Percentiles rank a stretch among this genome's conserved stretches.
These are phyloP conservation scores for Tetragonula carbonaria DNA, from an alignment of 2,888 invertebrate genomes.

Conservation along the genomic window DNA sequence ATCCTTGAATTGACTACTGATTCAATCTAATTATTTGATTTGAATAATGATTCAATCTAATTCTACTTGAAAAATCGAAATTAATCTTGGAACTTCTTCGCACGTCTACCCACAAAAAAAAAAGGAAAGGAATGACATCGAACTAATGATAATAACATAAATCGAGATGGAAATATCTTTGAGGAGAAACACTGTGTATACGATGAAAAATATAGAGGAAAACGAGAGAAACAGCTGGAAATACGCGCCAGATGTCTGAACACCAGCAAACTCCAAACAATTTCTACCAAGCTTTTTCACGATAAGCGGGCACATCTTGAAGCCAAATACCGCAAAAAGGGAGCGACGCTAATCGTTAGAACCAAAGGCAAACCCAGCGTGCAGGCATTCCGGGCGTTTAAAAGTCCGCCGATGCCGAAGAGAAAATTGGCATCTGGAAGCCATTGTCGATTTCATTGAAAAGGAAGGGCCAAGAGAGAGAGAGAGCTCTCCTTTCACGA, in stretches of 20 bases:
- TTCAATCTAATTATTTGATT: too few relatives aligned
- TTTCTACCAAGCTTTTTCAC: not conserved
- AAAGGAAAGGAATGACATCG: too few relatives aligned
- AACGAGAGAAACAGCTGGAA: not conserved
- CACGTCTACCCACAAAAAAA: too few relatives aligned
- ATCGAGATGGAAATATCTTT: too few relatives aligned
- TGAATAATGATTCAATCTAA: too few relatives aligned
- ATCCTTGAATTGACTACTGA: too few relatives aligned
- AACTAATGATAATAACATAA: too few relatives aligned
- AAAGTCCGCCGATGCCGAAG: constrained; percentile 25
- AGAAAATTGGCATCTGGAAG: constrained; percentile 52
- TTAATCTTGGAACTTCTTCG: too few relatives aligned
- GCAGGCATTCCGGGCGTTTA: constrained; percentile 25
- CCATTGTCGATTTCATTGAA: constrained; percentile 50
- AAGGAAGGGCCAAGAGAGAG: not conserved
- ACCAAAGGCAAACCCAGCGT: not conserved
- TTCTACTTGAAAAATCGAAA: too few relatives aligned
- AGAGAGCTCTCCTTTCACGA: constrained; percentile 46
- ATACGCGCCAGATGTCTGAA: not conserved
- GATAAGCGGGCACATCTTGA: constrained; percentile 7
- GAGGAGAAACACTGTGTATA: too few relatives aligned
- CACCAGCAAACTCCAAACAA: not conserved
- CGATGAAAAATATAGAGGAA: not conserved
- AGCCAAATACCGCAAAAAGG: constrained; percentile 4
- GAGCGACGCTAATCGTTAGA: constrained; percentile 3